Conservation (phyloP, 2,797 vertebrate genomes). For the Ceyx erithaca region DNA sequence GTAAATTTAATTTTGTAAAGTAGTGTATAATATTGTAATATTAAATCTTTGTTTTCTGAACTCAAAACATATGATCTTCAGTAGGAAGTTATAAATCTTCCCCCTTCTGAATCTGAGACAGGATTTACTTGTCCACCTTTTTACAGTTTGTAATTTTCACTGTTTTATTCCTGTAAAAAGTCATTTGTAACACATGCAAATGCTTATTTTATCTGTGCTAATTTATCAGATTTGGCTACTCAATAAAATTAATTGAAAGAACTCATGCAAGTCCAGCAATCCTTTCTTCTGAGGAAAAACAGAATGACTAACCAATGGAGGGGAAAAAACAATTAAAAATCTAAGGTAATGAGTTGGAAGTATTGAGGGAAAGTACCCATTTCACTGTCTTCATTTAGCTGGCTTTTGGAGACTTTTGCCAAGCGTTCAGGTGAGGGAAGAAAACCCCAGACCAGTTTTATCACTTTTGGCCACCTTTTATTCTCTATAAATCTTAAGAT, state of each 20-base stretch:
- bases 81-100: conserved; percentile 76
- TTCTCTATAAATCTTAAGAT: fast-evolving
- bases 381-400: fast-evolving
- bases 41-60: conserved; percentile 81
- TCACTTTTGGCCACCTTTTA: too few species aligned
- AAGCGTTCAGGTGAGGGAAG: too few species aligned
- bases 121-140: conserved; percentile 82
- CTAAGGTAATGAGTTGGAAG: neutral
- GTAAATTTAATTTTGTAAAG: conserved; percentile 87
- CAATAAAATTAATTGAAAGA: conserved; percentile 84
- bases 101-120: conserved; percentile 75
- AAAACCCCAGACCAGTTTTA: too few species aligned
- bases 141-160: conserved; percentile 84
- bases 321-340: too few species aligned
- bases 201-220: conserved; percentile 83
- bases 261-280: conserved; percentile 52
- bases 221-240: conserved; percentile 83
- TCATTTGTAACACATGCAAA: conserved; percentile 85
- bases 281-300: conserved; percentile 42
- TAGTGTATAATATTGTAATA: conserved; percentile 88
- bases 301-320: neutral
- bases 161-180: conserved; percentile 84
- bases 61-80: conserved; percentile 74
- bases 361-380: neutral
- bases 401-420: neutral